A percentile compares a stretch with the other conserved stretches of the same genome.
Conservation (phyloP, 2,113 vertebrate species). For the Albula glossodonta region DNA sequence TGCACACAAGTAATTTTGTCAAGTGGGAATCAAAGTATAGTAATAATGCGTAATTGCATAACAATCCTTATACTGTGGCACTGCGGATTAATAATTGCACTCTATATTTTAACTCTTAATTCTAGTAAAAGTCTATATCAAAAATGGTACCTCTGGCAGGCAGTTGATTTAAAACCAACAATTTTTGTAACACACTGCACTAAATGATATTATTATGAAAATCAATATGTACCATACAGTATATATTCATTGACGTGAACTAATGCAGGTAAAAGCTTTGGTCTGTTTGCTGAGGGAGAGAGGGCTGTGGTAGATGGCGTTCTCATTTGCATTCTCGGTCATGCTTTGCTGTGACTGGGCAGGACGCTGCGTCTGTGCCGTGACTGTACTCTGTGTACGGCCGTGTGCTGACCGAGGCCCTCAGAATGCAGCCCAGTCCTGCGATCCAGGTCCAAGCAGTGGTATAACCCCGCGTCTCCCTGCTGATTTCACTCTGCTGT, state of each 20-base stretch:
- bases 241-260: constrained; percentile 17
- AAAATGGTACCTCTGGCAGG: not conserved
- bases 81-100: not conserved
- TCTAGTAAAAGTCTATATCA: not conserved
- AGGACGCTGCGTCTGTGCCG: constrained; percentile 3
- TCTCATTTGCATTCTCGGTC: not conserved
- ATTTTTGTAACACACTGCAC: constrained; percentile 8
- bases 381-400: constrained; percentile 31
- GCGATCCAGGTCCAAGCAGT: constrained; percentile 40
- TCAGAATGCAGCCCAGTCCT: constrained; percentile 31
- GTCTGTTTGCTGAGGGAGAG: not conserved
- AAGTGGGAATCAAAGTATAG: not conserved
- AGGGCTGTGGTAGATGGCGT: not conserved
- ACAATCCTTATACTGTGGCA: not conserved
- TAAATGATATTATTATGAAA: constrained; percentile 26
- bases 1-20: not conserved
- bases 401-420: constrained; percentile 30
- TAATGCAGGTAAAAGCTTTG: constrained; percentile 1
- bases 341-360: not conserved
- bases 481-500: constrained; percentile 32
- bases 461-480: constrained; percentile 38
- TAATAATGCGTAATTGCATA: not conserved
- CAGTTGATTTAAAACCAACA: not conserved
- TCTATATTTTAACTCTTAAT: too few relatives aligned
- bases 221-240: constrained; percentile 23